These are phyloP conservation scores for Cheilosia impressa DNA, from an alignment of 2,888 invertebrate genomes.

Conservation along the genomic window DNA sequence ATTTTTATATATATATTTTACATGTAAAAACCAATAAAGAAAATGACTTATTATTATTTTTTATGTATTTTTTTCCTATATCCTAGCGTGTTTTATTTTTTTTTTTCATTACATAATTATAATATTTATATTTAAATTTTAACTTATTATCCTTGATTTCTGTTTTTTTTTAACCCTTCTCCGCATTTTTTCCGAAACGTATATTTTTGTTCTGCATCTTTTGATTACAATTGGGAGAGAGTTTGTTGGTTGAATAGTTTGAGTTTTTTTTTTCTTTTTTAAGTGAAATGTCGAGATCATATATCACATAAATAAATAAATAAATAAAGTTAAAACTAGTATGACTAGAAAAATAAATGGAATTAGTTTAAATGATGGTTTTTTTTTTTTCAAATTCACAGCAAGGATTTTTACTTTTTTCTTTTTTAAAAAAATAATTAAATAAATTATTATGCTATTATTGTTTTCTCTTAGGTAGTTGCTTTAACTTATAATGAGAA, in stretches of 20 bases:
- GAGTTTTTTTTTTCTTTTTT: conserved; percentile 57
- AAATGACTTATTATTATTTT: conserved; percentile 52
- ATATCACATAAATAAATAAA: conserved; percentile 54
- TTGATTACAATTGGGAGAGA: conserved; percentile 48
- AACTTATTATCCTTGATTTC: conserved; percentile 74
- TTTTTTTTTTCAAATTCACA: conserved; percentile 69
- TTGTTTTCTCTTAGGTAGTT: conserved; percentile 72
- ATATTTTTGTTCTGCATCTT: conserved; percentile 28
- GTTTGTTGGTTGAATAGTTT: conserved; percentile 73
- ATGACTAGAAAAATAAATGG: conserved; percentile 67
- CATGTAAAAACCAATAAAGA: conserved; percentile 71
- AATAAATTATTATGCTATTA: conserved; percentile 72
- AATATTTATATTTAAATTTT: conserved; percentile 74
- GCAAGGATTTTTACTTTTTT: conserved; percentile 73
- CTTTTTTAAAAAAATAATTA: conserved; percentile 58
- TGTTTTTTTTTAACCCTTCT: conserved; percentile 44
- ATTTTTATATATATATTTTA: conserved; percentile 48
- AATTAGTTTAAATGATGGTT: conserved; percentile 38
- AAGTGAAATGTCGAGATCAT: conserved; percentile 69
- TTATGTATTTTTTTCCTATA: conserved; percentile 61
- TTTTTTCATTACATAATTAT: conserved; percentile 73
- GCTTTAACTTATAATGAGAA: conserved; percentile 67
- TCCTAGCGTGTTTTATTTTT: conserved; percentile 52
- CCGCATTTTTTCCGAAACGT: conserved; percentile 43
- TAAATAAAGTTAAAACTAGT: conserved; percentile 46